Evolutionary conservation across 2,888 invertebrate genomes (phyloP), one percentile per base, ranked within the genome.

Genomic region (Nasonia oneida): DNA sequence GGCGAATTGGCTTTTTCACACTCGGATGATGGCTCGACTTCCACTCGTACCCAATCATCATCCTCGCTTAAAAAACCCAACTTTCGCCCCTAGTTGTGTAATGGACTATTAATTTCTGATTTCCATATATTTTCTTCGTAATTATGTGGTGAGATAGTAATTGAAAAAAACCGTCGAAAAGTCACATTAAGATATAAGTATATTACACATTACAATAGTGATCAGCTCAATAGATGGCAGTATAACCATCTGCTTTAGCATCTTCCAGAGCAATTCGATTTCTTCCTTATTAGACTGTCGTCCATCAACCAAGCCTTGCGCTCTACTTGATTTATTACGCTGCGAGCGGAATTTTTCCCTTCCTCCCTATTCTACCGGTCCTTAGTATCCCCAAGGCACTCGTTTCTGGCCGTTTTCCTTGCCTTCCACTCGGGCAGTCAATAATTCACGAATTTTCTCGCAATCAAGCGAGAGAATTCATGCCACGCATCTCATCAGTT

Each of bases 181-280:
- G 8, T 8, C 37, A 39, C 15, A 70, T 37, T 37, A 14, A 18
- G 70, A 18, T 3, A 15, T 15, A 39, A 6, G 1, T 47, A 4
- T 18, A 14, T 29, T 42, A 39, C 42, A 73, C 6, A n/a, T n/a
- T 73, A 42, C 14, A 29, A n/a, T 3, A 61, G 2, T 10, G 23
- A 8, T 6, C 2, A 61, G 5, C 70, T 50, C 70, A 23, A 47
- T 29, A 79, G 79, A 70, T 79, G 79, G 79, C 79, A 70, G 79
- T 33, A 79, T 67, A 12, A 70, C 70, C 67, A 39, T 23, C 23
- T 75, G 47, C 8, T 37, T 57, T 33, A 4, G 18, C 53, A 53
- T 53, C 67, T 33, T 33, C 33, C 3, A 0, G 39, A 47, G 10
- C 75, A 15, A 53, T 76, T 50, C 29, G 75, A 76, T 76, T 76